Conservation (phyloP, 2,888 invertebrate genomes). For the Drosophila austrosaltans region DNA sequence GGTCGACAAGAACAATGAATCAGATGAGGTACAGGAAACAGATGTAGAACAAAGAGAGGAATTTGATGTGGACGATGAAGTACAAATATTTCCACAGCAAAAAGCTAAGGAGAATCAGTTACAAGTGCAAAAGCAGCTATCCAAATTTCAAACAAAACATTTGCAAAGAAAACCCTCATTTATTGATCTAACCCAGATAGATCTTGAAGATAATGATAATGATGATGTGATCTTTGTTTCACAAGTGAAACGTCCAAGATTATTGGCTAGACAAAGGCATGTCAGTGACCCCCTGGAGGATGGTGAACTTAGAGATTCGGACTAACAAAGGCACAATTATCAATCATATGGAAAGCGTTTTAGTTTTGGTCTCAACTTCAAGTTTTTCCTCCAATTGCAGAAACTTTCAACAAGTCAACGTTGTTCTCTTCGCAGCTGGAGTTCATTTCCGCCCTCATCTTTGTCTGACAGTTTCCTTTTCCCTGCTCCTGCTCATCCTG, state of each 20-base stretch:
- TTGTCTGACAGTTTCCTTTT: conserved; percentile 6
- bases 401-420: conserved; percentile 14
- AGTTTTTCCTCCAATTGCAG: neutral
- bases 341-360: conserved; percentile 49
- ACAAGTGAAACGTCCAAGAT: too few relatives aligned
- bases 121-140: neutral
- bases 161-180: neutral
- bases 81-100: too few relatives aligned
- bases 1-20: conserved; percentile 16
- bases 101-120: too few relatives aligned
- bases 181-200: conserved; percentile 13
- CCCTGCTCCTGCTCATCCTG: conserved; percentile 33
- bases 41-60: neutral
- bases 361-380: conserved; percentile 22
- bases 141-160: neutral
- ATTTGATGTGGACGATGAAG: neutral
- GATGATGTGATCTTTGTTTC: neutral
- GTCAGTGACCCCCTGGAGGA: conserved; percentile 35
- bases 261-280: neutral
- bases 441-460: conserved; percentile 30
- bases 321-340: conserved; percentile 24
- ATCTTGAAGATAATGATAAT: neutral
- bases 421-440: conserved; percentile 27
- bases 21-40: neutral
- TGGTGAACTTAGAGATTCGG: conserved; percentile 49